phyloP scores from a whole-genome alignment of 2,113 vertebrate genomes.

The Chiloscyllium plagiosum region DNA sequence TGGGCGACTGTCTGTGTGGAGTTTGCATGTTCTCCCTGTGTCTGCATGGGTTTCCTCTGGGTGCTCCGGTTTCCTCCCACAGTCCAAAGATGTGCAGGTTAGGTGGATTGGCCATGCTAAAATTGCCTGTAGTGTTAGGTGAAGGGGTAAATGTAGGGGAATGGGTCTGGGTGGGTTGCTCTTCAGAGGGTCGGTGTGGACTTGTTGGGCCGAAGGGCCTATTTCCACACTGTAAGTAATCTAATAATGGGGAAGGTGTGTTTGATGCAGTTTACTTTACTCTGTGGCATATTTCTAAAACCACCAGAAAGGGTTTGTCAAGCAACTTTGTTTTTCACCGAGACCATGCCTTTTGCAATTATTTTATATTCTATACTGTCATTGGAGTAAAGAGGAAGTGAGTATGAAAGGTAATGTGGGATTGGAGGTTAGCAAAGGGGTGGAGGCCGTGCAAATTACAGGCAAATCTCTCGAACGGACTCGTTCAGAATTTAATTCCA shows the following conservation, averaged over 20 bases:
- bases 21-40: no score
- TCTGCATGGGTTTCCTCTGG: no score
- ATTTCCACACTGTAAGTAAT: no score
- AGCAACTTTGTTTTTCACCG: background rate
- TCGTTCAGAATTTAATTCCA: background rate
- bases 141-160: no score
- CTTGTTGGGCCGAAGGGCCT: no score
- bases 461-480: background rate
- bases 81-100: no score
- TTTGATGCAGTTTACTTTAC: background rate
- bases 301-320: background rate
- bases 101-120: no score
- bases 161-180: no score
- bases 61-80: no score
- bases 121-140: no score
- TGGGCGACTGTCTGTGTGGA: no score
- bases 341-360: background rate
- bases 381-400: background rate
- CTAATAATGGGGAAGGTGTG: background rate
- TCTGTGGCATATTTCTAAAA: background rate
- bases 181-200: no score
- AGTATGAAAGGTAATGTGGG: background rate
- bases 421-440: background rate
- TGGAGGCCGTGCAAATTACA: background rate
- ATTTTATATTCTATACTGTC: background rate